Evolutionary conservation across 2,797 vertebrate species (phyloP).

Genomic region (Enteromius thamalakanensis): DNA sequence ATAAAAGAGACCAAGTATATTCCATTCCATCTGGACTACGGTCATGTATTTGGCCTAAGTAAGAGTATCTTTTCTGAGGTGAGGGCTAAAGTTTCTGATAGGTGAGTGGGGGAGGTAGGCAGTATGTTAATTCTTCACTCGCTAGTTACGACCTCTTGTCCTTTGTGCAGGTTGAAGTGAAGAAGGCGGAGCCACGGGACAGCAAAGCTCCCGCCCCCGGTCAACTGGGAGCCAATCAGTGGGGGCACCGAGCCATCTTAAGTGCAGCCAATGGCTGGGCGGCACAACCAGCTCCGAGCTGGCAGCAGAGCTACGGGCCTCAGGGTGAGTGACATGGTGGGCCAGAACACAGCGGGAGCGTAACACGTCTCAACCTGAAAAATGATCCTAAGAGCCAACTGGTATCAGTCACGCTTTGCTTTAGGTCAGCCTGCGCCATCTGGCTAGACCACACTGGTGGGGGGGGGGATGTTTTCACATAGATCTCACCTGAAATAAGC

Average conservation of each 20-base stretch:
- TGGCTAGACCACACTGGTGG: constrained; percentile 42
- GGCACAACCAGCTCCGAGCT: constrained; percentile 92
- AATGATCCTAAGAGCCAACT: constrained; percentile 53
- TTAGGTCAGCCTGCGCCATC: constrained; percentile 54
- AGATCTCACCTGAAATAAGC: constrained; percentile 25
- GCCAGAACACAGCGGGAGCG: constrained; percentile 38
- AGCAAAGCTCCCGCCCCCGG: constrained; percentile 91
- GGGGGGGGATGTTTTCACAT: constrained; percentile 23
- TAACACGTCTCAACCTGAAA: constrained; percentile 57
- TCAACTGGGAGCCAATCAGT: constrained; percentile 90
- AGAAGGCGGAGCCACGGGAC: constrained; percentile 97
- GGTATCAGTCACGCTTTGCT: constrained; percentile 50
- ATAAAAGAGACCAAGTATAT: constrained; percentile 61
- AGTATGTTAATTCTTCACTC: constrained; percentile 56
- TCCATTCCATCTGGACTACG: constrained; percentile 56
- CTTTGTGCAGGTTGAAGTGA: constrained; percentile 99
- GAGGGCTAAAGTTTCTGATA: constrained; percentile 69
- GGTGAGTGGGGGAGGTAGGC: constrained; percentile 70
- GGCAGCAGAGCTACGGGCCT: constrained; percentile 95
- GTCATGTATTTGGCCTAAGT: constrained; percentile 75
- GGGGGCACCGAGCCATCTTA: constrained; percentile 93
- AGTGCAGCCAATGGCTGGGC: constrained; percentile 98
- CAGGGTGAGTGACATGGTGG: constrained; percentile 84
- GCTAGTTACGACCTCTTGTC: constrained; percentile 77
- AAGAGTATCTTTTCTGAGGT: constrained; percentile 72